These are phyloP conservation scores for Drosophila prostipennis DNA, from an alignment of 2,888 invertebrate species.

Conservation along the genomic window DNA sequence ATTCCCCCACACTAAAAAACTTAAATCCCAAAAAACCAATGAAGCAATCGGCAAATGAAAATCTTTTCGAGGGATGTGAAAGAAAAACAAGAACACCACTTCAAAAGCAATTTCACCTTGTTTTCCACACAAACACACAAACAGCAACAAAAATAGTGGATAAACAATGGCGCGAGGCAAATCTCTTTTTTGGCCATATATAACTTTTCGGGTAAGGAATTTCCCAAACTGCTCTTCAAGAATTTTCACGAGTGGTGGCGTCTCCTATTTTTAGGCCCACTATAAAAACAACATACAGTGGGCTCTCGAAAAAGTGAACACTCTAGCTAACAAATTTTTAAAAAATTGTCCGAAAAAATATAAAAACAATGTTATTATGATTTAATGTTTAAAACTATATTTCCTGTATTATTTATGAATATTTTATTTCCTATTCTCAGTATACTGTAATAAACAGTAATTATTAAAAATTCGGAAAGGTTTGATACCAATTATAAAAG, in stretches of 20 bases:
- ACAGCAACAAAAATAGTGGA: constrained; percentile 6
- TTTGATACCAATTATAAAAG: too few species aligned
- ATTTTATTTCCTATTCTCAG: too few species aligned
- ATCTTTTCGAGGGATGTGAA: constrained; percentile 43
- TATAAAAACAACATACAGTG: constrained; percentile 17
- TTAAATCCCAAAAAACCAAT: constrained; percentile 30
- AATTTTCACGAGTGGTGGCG: constrained; percentile 36
- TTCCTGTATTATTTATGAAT: too few species aligned
- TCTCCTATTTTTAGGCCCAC: constrained; percentile 58
- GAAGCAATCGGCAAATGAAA: constrained; percentile 49
- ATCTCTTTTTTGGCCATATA: constrained; percentile 35
- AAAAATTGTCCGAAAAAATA: too few species aligned
- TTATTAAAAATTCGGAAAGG: too few species aligned
- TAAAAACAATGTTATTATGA: too few species aligned
- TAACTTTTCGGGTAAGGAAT: constrained; percentile 30
- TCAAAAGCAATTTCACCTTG: constrained; percentile 71
- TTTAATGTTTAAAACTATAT: too few species aligned
- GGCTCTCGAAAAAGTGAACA: not conserved
- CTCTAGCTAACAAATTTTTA: too few species aligned
- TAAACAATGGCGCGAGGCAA: constrained; percentile 33
- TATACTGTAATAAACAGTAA: too few species aligned
- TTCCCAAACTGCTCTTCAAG: constrained; percentile 47
- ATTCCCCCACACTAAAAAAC: not conserved
- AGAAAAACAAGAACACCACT: constrained; percentile 50
- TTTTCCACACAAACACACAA: constrained; percentile 38